A percentile compares a stretch with the other conserved stretches of the same genome.
phyloP scores from a whole-genome alignment of 2,797 vertebrate genomes.

The Glossophaga mutica region DNA sequence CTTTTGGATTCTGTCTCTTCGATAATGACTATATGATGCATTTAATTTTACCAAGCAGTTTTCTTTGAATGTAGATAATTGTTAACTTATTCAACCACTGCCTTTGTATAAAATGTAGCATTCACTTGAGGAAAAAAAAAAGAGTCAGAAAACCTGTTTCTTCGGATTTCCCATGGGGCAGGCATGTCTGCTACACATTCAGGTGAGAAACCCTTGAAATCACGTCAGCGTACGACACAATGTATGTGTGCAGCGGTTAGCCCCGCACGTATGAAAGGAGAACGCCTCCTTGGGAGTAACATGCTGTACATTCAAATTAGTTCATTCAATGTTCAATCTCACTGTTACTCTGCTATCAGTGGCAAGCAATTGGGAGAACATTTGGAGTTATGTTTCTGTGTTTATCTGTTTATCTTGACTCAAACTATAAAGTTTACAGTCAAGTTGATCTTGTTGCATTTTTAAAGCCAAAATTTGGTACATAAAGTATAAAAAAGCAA shows the following conservation, averaged over 20 bases:
- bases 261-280: not conserved
- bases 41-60: not conserved
- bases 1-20: not conserved
- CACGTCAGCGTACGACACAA: too few species aligned
- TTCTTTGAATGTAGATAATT: not conserved
- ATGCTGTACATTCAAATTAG: not conserved
- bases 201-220: not conserved
- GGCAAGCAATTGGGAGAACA: not conserved
- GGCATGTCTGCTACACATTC: not conserved
- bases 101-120: not conserved
- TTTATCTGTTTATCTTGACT: not conserved
- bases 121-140: not conserved
- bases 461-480: slow-evolving; percentile 4
- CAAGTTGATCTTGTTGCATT: not conserved
- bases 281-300: not conserved
- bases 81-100: not conserved
- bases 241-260: not conserved
- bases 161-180: not conserved
- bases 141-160: not conserved
- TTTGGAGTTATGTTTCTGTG: not conserved
- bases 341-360: not conserved
- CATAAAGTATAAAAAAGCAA: not conserved
- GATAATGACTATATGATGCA: not conserved
- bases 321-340: not conserved
- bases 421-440: slow-evolving; percentile 1